Percentiles rank a stretch among this genome's conserved stretches.
phyloP scores from a whole-genome alignment of 2,797 vertebrate genomes.

The Brachymystax lenok region DNA sequence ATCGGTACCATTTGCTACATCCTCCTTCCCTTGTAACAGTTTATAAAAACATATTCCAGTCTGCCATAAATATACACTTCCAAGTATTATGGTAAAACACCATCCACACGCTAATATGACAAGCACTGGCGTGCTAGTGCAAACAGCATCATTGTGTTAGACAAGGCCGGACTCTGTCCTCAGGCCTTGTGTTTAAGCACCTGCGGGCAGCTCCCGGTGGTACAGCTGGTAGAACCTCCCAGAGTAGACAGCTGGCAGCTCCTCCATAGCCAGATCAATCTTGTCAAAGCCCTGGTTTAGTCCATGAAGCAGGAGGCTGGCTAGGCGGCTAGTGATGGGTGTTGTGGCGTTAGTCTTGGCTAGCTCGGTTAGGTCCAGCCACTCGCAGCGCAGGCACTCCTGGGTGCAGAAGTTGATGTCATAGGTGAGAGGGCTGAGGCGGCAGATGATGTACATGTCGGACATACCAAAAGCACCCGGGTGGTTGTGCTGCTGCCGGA shows the following conservation, averaged over 20 bases:
- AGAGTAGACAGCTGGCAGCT: slow-evolving; percentile 83
- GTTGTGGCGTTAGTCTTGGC: slow-evolving; percentile 70
- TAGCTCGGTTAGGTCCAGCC: slow-evolving; percentile 84
- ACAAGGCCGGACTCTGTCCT: neutral
- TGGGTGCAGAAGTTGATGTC: slow-evolving; percentile 85
- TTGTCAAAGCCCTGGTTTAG: slow-evolving; percentile 81
- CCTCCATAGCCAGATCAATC: slow-evolving; percentile 84
- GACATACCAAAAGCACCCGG: slow-evolving; percentile 92
- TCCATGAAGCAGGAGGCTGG: slow-evolving; percentile 84
- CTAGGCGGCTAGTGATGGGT: slow-evolving; percentile 84
- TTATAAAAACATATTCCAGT: neutral
- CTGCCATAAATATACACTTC: neutral
- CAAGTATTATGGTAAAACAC: neutral
- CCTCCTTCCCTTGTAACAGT: slow-evolving; percentile 1
- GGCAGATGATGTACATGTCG: slow-evolving; percentile 92
- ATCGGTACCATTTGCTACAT: neutral
- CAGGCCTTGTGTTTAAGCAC: slow-evolving; percentile 44
- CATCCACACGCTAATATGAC: neutral
- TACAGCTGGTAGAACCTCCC: slow-evolving; percentile 90
- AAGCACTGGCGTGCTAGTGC: slow-evolving; percentile 1
- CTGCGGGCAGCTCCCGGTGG: slow-evolving; percentile 82
- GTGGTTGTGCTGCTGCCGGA: slow-evolving; percentile 90
- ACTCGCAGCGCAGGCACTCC: slow-evolving; percentile 90
- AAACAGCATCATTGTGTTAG: neutral
- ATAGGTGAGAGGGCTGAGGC: slow-evolving; percentile 83